phyloP scores from a whole-genome alignment of 2,113 vertebrate genomes.

The Chauna torquata region DNA sequence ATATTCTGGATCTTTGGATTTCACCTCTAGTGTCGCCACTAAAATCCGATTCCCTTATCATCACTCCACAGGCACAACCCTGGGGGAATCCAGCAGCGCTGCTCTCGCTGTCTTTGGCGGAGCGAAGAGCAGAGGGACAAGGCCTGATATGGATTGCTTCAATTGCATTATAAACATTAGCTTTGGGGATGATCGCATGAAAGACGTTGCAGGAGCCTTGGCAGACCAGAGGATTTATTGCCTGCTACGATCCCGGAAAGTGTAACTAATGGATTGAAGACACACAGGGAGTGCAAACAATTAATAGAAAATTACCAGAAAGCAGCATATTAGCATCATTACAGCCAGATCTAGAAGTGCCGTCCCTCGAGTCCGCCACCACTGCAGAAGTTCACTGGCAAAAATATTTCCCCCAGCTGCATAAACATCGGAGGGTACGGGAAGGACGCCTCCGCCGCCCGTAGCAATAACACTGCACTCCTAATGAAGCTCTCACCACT shows the following conservation, averaged over 20 bases:
- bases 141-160: conserved; percentile 65
- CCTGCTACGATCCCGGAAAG: conserved; percentile 54
- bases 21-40: conserved; percentile 12
- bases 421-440: background rate
- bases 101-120: conserved; percentile 54
- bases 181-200: conserved; percentile 51
- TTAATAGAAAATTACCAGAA: conserved; percentile 54
- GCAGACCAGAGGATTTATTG: conserved; percentile 69
- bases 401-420: background rate
- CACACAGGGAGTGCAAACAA: background rate
- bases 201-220: conserved; percentile 59
- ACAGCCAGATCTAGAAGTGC: conserved; percentile 52
- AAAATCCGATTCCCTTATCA: conserved; percentile 81
- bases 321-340: conserved; percentile 50
- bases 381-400: background rate
- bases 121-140: background rate
- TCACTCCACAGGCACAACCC: conserved; percentile 78
- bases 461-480: background rate
- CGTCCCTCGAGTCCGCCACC: background rate
- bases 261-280: conserved; percentile 28
- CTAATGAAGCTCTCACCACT: background rate
- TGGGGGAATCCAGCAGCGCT: conserved; percentile 34
- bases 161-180: conserved; percentile 77
- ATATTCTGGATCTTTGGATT: conserved; percentile 67
- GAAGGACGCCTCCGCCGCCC: background rate